Base-by-base conservation (phyloP, 2,113 vertebrate species). In the Jaculus jaculus region DNA sequence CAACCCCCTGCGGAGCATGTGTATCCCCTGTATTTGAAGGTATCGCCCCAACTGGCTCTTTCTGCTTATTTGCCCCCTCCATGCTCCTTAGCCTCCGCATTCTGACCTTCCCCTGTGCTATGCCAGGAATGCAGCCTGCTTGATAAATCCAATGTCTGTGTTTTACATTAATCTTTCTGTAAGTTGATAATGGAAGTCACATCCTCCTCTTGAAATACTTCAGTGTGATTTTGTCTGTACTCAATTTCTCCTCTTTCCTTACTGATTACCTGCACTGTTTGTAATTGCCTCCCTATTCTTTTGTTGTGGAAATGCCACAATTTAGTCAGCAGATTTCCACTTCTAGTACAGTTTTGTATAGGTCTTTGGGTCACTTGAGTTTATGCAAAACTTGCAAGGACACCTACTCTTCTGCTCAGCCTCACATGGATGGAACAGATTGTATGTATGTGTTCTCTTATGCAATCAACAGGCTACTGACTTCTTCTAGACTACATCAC, bases 1-100 rank as follows among this genome's bases (percentile, higher is more conserved):
- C 66, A 0, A 2, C 0, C 9, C 69, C 7, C 30, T 28, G 13
- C 11, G 21, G 12, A 20, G 3, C 13, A 10, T 15, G 1, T 3
- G 0, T 13, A 73, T 68, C 37, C 54, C 24, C 9, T 87, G 47
- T 69, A 16, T 26, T 30, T 54, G 37, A 80, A 84, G n/a, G 12
- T 66, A 9, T 5, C 2, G 60, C 28, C 78, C 6, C 24, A 13
- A 4, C 2, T 20, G 24, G 2, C 4, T 21, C 26, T 23, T 66
- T 21, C 12, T 3, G 3, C 2, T 4, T 10, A 1, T 7, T 68
- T 51, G 20, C n/a, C 10, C 77, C 10, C 1, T 8, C 20, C 13
- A 15, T 47, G 9, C 12, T 58, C 69, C 16, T 68, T 20, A n/a
- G 23, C 28, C 74, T 75, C 18, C 13, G 6, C 7, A 10, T 63